These are phyloP conservation scores for Mantis religiosa DNA, from an alignment of 2,888 invertebrate genomes.

Conservation along the genomic window DNA sequence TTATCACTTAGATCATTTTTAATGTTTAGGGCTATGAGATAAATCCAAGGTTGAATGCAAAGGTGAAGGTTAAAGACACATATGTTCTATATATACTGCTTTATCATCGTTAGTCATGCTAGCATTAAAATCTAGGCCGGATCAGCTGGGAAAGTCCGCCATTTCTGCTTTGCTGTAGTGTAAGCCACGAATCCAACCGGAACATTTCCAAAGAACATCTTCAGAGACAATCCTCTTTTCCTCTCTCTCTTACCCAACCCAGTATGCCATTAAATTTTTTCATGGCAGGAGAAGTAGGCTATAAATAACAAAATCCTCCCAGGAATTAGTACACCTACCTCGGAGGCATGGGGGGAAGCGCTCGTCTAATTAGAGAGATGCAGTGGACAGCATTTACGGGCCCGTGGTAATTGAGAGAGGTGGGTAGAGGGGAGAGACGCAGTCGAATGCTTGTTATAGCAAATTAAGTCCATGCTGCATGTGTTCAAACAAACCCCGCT, in stretches of 20 bases:
- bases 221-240: not conserved
- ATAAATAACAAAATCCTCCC: not conserved
- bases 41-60: too few relatives aligned
- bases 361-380: constrained; percentile 12
- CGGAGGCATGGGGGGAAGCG: not conserved
- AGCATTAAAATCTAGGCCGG: too few relatives aligned
- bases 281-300: not conserved
- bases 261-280: not conserved
- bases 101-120: too few relatives aligned
- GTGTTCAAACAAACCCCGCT: constrained; percentile 1
- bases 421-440: not conserved
- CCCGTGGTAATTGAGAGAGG: constrained; percentile 8
- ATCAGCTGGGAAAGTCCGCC: too few relatives aligned
- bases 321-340: not conserved
- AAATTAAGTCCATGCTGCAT: constrained; percentile 21
- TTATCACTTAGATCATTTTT: too few relatives aligned
- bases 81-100: too few relatives aligned
- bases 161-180: too few relatives aligned
- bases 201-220: not conserved
- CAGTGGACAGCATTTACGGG: constrained; percentile 20
- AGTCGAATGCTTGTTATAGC: constrained; percentile 23
- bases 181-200: too few relatives aligned
- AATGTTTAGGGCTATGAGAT: too few relatives aligned
- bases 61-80: too few relatives aligned
- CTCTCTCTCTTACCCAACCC: not conserved